These are phyloP conservation scores for Lasioglossum zephyrum DNA, from an alignment of 2,888 invertebrate genomes.

Conservation along the genomic window DNA sequence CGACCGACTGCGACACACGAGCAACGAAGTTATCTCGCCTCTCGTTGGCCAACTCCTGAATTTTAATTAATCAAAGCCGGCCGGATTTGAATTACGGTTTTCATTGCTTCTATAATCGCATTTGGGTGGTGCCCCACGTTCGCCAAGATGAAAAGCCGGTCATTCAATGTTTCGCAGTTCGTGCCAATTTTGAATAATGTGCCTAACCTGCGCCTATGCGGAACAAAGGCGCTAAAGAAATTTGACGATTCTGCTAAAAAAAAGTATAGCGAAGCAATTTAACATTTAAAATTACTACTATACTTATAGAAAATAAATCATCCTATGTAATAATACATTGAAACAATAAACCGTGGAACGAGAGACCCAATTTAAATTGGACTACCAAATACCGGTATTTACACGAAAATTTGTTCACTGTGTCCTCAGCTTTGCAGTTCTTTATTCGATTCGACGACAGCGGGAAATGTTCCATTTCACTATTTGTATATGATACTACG, in stretches of 20 bases:
- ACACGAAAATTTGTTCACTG: neutral
- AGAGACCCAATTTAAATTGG: neutral
- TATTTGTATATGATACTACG: neutral
- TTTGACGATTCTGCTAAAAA: neutral
- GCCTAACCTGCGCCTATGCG: neutral
- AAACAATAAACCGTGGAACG: neutral
- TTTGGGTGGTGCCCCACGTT: neutral
- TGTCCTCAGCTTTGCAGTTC: neutral
- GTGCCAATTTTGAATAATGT: neutral
- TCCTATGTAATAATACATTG: neutral
- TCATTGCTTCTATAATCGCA: neutral
- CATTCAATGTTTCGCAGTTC: conserved; percentile 12
- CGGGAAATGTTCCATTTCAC: neutral
- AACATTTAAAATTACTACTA: neutral
- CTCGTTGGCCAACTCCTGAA: conserved; percentile 24
- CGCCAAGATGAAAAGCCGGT: conserved; percentile 20
- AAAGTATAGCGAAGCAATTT: neutral
- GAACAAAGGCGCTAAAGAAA: neutral
- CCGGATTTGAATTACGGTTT: conserved; percentile 15
- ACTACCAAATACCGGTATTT: neutral
- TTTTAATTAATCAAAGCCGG: conserved; percentile 46
- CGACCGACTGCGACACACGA: neutral
- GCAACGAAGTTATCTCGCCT: conserved; percentile 19
- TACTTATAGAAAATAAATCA: neutral
- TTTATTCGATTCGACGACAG: neutral